Evolutionary conservation across 92 coral and sea anemone species (phyloP).

Genomic region (Phenganax stokvisi): DNA sequence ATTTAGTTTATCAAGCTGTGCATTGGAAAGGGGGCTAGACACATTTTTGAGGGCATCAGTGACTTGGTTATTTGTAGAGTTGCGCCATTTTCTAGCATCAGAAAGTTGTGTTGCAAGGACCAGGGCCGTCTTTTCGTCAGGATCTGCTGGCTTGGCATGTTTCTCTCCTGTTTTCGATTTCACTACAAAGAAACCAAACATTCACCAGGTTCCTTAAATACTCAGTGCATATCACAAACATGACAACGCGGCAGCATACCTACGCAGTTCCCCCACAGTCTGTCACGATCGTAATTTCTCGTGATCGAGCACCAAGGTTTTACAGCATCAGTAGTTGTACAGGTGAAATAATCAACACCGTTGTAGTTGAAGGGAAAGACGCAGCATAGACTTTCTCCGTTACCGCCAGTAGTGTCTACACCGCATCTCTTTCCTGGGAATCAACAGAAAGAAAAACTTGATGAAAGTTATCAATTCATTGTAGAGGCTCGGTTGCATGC

Average conservation of each 20-base stretch:
- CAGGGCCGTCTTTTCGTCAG: constrained; percentile 32
- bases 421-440: constrained; percentile 68
- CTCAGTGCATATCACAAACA: not conserved
- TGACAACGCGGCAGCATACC: constrained; percentile 47
- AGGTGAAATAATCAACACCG: constrained; percentile 74
- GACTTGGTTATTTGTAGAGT: constrained; percentile 27
- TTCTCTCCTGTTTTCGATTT: constrained; percentile 24
- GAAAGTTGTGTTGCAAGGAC: constrained; percentile 15
- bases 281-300: constrained; percentile 70
- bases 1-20: not conserved
- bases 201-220: not conserved
- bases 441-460: not conserved
- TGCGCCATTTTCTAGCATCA: constrained; percentile 37
- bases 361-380: constrained; percentile 80
- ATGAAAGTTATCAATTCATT: not conserved
- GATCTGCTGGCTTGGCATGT: constrained; percentile 17
- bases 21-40: constrained; percentile 13
- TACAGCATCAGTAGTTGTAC: constrained; percentile 64
- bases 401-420: constrained; percentile 67
- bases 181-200: not conserved
- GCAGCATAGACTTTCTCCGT: constrained; percentile 67
- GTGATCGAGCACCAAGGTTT: constrained; percentile 91
- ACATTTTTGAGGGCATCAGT: constrained; percentile 24
- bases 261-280: constrained; percentile 89
- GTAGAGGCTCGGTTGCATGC: not conserved